These are phyloP conservation scores for Actenoides hombroni DNA, from an alignment of 2,113 vertebrate species.

Conservation along the genomic window DNA sequence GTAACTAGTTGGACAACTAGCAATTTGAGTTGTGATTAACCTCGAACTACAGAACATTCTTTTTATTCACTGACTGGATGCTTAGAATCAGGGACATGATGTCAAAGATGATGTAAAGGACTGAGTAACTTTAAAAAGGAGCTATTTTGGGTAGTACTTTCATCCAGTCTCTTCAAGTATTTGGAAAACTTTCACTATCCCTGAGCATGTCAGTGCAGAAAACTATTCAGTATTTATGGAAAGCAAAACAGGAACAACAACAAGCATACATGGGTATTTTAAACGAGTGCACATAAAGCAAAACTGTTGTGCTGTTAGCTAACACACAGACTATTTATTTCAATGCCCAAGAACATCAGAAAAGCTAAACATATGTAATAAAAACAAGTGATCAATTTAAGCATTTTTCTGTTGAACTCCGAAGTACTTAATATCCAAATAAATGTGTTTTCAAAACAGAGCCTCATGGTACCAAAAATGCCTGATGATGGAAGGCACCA, in stretches of 20 bases:
- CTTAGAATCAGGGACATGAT: neutral
- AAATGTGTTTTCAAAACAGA: neutral
- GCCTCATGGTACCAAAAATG: neutral
- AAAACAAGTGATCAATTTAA: neutral
- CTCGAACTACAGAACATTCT: neutral
- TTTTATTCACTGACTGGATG: neutral
- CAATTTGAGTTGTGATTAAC: neutral
- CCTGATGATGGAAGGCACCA: neutral
- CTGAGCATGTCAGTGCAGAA: neutral
- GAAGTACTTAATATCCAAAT: neutral
- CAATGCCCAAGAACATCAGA: neutral
- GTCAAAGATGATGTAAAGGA: neutral
- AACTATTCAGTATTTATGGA: neutral
- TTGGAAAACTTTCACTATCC: neutral
- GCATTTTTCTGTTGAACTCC: neutral
- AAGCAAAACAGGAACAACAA: neutral
- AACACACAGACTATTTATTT: neutral
- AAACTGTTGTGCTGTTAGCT: neutral
- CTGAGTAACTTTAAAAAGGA: neutral
- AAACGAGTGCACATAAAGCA: neutral
- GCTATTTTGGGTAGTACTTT: neutral
- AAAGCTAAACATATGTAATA: neutral
- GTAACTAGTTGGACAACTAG: neutral
- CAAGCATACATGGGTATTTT: neutral
- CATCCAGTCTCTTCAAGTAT: neutral